Base-by-base conservation (phyloP, 2,888 invertebrate genomes). In the Therioaphis trifolii region DNA sequence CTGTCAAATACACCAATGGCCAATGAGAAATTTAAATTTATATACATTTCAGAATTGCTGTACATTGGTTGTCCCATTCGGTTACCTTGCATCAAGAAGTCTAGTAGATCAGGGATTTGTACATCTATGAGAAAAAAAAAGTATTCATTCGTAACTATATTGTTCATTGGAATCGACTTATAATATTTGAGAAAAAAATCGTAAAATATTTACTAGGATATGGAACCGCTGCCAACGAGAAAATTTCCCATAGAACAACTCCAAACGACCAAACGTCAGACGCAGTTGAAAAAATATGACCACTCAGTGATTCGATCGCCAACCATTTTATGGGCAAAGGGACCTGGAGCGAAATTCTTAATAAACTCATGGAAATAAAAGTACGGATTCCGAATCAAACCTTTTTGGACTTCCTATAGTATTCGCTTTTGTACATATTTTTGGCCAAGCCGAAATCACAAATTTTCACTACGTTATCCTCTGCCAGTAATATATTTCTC, bases 181-280 rank as follows among this genome's bases (percentile, higher is more conserved):
- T 43, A 1, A 1, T 21, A 35, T 61, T 2, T 43, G 52, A 55
- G 46, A 21, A 1, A 80, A 21, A 18, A 63, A 69, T 4, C n/a
- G 43, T 21, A 29, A 21, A 61, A 7, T 27, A 63, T 82, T 40
- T 87, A 90, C 89, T 94, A 0, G 96, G 95, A 89, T 96, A 96
- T 0, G 96, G 96, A 0, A 94, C 95, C 87, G 93, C 93, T 0
- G 95, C 95, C 14, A 96, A 89, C 0, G 96, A 94, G 88, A 96
- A 96, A 76, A 96, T 90, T 88, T 97, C 96, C 96, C 96, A 96
- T 0, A 96, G 88, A 0, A 96, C 95, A 85, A 97, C 94, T 4
- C 96, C 96, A 88, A 93, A 96, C 0, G 97, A 94, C 97, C 97
- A 98, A 85, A 97, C 94, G 88, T 98, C 98, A 0, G 97, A 97